Evolutionary conservation across 2,113 vertebrate species (phyloP).

Genomic region (Condylura cristata): DNA sequence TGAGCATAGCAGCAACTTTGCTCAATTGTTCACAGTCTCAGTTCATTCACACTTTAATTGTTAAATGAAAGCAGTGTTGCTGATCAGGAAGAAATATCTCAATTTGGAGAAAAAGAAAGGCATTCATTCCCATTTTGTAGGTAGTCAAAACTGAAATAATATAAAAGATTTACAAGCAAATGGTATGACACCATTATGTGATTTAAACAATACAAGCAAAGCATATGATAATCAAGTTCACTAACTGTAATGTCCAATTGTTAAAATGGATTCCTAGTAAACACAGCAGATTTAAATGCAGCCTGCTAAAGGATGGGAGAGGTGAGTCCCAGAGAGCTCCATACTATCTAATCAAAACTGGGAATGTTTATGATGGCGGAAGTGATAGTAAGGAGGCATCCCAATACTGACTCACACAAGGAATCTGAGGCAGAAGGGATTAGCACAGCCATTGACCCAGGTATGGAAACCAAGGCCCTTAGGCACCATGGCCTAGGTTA

Average conservation of each 20-base stretch:
- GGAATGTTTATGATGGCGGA: too few species aligned
- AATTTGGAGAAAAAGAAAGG: constrained; percentile 35
- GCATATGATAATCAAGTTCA: neutral
- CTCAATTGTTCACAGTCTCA: constrained; percentile 66
- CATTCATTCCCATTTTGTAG: constrained; percentile 79
- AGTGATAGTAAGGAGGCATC: too few species aligned
- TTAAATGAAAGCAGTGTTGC: constrained; percentile 65
- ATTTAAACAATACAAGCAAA: constrained; percentile 55
- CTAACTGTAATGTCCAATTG: neutral
- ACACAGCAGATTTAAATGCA: neutral
- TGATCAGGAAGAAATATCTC: constrained; percentile 47
- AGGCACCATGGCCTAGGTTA: too few species aligned
- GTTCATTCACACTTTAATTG: constrained; percentile 76
- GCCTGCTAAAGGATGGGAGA: neutral
- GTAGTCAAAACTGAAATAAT: constrained; percentile 77
- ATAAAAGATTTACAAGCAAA: constrained; percentile 69
- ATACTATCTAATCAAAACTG: neutral
- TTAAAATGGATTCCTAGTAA: neutral
- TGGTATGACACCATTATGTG: constrained; percentile 63
- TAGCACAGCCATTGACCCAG: too few species aligned
- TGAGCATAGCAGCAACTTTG: constrained; percentile 68
- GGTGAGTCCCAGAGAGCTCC: neutral
- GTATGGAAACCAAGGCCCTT: too few species aligned
- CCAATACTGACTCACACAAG: too few species aligned
- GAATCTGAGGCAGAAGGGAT: too few species aligned